phyloP scores from a whole-genome alignment of 2,797 vertebrate genomes.

The Tragelaphus eurycerus region DNA sequence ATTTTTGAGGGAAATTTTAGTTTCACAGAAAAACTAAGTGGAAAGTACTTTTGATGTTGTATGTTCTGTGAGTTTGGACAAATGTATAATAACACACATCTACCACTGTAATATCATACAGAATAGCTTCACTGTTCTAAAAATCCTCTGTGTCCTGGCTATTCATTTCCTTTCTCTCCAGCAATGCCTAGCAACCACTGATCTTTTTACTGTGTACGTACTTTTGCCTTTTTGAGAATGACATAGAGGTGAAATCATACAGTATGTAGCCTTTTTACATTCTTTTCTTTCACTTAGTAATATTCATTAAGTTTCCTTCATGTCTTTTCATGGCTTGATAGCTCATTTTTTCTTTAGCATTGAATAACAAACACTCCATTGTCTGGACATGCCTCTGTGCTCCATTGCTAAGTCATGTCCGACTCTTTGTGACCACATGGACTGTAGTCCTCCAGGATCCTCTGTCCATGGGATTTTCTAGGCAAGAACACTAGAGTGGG shows the following conservation, averaged over 20 bases:
- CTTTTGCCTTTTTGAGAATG: background rate
- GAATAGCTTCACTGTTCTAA: background rate
- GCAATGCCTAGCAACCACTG: background rate
- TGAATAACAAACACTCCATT: background rate
- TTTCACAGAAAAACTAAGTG: background rate
- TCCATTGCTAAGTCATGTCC: background rate
- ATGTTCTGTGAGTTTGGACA: background rate
- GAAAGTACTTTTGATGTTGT: background rate
- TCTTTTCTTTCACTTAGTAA: background rate
- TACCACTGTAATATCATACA: background rate
- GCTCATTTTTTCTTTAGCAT: background rate
- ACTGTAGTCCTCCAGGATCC: background rate
- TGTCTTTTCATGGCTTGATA: background rate
- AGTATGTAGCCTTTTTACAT: background rate
- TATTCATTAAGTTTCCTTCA: background rate
- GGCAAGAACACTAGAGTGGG: background rate
- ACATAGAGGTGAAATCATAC: background rate
- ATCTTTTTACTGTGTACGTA: background rate
- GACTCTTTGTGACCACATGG: background rate
- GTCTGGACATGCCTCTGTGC: background rate
- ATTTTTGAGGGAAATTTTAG: conserved; percentile 4
- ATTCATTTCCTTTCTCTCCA: background rate
- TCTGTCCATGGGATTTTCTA: background rate
- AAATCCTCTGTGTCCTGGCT: background rate
- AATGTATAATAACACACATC: background rate